Percentiles rank a stretch among this genome's conserved stretches.
Evolutionary conservation across 2,797 vertebrate species (phyloP).

Genomic region (Sebastes cheni): DNA sequence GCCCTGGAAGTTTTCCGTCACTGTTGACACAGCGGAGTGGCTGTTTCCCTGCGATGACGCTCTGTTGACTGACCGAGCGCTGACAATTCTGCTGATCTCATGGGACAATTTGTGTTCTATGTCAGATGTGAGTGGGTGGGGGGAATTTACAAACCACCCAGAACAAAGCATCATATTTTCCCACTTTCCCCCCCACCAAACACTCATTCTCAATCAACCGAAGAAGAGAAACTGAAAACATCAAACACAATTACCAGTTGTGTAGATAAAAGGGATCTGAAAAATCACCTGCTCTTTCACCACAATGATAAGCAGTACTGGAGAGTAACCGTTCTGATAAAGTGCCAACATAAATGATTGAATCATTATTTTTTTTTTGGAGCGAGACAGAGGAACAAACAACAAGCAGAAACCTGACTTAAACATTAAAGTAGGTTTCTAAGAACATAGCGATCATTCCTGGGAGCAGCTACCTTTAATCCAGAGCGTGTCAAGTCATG

Average conservation of each 20-base stretch:
- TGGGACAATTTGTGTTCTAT: slow-evolving; percentile 40
- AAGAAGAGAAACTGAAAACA: background rate
- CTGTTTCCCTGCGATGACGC: slow-evolving; percentile 67
- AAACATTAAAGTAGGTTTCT: slow-evolving; percentile 24
- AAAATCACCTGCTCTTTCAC: background rate
- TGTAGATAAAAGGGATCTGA: slow-evolving; percentile 3
- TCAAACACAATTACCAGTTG: background rate
- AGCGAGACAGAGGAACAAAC: background rate
- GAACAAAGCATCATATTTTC: slow-evolving; percentile 13
- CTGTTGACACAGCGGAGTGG: slow-evolving; percentile 68
- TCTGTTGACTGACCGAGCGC: slow-evolving; percentile 61
- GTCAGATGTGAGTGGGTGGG: slow-evolving; percentile 39
- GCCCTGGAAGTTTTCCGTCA: slow-evolving; percentile 77
- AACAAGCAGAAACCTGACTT: slow-evolving; percentile 55
- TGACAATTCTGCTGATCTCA: slow-evolving; percentile 36
- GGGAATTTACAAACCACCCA: slow-evolving; percentile 29
- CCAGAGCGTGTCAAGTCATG: slow-evolving; percentile 58
- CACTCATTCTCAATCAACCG: slow-evolving; percentile 23
- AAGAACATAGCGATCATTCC: slow-evolving; percentile 56
- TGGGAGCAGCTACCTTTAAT: slow-evolving; percentile 48
- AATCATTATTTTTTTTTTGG: slow-evolving; percentile 15
- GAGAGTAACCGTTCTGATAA: background rate
- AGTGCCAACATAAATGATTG: slow-evolving; percentile 17
- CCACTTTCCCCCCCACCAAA: background rate
- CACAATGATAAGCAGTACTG: background rate